A percentile compares a stretch with the other conserved stretches of the same genome.
Evolutionary conservation across 2,797 vertebrate genomes (phyloP).

Genomic region (Cygnus olor): DNA sequence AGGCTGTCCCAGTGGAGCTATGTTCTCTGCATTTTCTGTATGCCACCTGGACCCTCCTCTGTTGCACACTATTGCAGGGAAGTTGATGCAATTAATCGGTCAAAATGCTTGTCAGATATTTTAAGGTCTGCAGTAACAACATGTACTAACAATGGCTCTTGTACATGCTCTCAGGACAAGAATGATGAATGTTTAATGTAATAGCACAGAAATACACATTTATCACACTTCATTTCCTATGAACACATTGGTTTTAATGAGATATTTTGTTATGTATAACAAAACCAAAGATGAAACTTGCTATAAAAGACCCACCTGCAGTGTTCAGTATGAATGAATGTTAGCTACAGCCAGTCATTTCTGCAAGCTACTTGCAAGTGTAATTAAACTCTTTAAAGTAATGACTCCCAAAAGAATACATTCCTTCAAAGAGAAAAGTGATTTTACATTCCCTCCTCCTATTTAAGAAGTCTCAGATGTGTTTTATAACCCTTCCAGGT

Average conservation of each 20-base stretch:
- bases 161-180: neutral
- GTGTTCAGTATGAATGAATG: neutral
- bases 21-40: neutral
- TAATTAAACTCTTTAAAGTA: conserved; percentile 14
- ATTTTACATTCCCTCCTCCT: neutral
- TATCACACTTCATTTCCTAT: neutral
- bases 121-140: neutral
- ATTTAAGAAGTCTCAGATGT: neutral
- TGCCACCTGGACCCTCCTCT: neutral
- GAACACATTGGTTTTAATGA: neutral
- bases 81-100: neutral
- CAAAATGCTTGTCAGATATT: neutral
- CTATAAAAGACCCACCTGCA: neutral
- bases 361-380: neutral
- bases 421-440: neutral
- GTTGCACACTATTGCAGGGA: neutral
- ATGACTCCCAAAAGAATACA: neutral
- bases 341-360: neutral
- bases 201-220: neutral
- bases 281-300: neutral
- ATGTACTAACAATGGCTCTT: neutral
- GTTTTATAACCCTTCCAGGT: neutral
- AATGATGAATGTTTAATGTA: neutral
- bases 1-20: neutral
- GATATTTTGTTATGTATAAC: neutral